Percentiles rank a stretch among this genome's conserved stretches.
phyloP scores from a whole-genome alignment of 2,888 invertebrate genomes.

The Leptura quadrifasciata region DNA sequence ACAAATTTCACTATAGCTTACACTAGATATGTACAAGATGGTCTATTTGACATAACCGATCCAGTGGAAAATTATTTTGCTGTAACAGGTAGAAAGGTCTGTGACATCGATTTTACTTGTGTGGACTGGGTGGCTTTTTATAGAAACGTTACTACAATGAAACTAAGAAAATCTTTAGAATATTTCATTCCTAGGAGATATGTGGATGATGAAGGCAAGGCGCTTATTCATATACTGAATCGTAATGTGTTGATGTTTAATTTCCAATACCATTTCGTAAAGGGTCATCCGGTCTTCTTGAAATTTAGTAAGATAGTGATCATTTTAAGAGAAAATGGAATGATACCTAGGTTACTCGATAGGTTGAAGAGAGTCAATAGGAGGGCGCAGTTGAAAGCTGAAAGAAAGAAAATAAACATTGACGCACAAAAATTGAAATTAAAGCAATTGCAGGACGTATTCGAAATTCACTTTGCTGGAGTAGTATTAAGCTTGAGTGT shows the following conservation, averaged over 20 bases:
- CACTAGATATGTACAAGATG: background rate
- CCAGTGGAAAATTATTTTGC: background rate
- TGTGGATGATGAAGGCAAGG: conserved; percentile 5
- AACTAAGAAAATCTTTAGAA: background rate
- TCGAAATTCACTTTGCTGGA: background rate
- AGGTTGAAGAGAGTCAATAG: background rate
- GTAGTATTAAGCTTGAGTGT: background rate
- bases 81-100: background rate
- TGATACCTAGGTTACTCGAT: background rate
- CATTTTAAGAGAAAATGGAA: background rate
- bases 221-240: background rate
- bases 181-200: conserved; percentile 13
- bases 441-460: background rate
- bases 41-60: background rate
- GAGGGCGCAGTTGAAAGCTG: background rate
- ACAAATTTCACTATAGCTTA: background rate
- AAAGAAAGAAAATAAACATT: background rate
- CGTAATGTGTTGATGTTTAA: background rate
- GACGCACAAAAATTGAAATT: background rate
- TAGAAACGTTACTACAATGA: conserved; percentile 18
- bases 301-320: background rate
- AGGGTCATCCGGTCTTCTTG: conserved; percentile 8
- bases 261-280: background rate
- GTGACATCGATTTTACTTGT: background rate
- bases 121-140: background rate